Conservation (phyloP, 2,888 invertebrate genomes). For the Pyrgus malvae region DNA sequence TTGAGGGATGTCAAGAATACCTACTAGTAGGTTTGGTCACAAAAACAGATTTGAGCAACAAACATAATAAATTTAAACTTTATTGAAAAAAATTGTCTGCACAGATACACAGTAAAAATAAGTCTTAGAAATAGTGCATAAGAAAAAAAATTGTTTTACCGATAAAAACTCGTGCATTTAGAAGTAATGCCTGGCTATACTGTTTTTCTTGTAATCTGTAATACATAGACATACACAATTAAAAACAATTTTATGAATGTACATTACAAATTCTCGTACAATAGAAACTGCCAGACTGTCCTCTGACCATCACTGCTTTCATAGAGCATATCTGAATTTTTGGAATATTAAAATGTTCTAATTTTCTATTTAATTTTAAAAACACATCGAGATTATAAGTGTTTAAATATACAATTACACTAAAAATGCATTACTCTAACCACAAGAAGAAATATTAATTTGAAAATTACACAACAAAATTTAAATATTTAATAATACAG, state of each 20-base stretch:
- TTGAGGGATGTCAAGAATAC: too few species aligned
- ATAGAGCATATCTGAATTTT: neutral
- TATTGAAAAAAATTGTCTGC: neutral
- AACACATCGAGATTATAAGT: neutral
- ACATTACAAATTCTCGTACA: neutral
- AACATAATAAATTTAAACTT: conserved; percentile 9
- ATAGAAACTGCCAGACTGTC: neutral
- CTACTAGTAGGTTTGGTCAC: too few species aligned
- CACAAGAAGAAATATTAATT: neutral
- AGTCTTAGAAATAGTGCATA: conserved; percentile 1
- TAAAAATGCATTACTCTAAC: conserved; percentile 14
- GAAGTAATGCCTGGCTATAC: neutral
- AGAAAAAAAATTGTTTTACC: neutral
- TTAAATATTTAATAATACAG: conserved; percentile 16
- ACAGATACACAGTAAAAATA: neutral
- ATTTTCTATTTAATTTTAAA: neutral
- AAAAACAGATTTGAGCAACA: conserved; percentile 2
- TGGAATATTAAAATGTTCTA: neutral
- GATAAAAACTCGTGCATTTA: conserved; percentile 3
- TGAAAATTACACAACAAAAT: conserved; percentile 19
- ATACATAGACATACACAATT: neutral
- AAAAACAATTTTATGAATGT: neutral
- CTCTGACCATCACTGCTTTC: neutral
- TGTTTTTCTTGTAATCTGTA: too few species aligned
- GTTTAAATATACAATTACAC: neutral